A percentile compares a stretch with the other conserved stretches of the same genome.
Evolutionary conservation across 2,797 vertebrate genomes (phyloP).

Genomic region (Semaprochilodus insignis): DNA sequence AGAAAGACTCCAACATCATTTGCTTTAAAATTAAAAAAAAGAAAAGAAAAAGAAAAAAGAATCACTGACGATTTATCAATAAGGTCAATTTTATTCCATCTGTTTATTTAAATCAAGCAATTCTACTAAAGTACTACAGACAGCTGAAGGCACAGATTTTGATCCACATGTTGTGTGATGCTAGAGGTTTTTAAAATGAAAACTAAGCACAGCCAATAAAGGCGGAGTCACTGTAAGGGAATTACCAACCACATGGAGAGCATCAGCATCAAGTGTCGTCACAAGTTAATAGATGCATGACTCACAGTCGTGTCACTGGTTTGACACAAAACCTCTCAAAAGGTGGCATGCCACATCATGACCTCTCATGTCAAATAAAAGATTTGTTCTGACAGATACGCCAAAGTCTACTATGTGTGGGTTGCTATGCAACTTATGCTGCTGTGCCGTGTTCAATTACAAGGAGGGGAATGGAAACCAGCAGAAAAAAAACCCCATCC

Average conservation of each 20-base stretch:
- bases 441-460: not conserved
- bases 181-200: not conserved
- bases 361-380: conserved; percentile 32
- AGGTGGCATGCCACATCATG: conserved; percentile 35
- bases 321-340: conserved; percentile 32
- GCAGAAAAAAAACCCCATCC: not conserved
- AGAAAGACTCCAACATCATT: too few species aligned
- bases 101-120: not conserved
- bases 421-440: conserved; percentile 34
- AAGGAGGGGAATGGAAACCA: not conserved
- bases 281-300: conserved; percentile 27
- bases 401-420: not conserved
- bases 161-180: not conserved
- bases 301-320: conserved; percentile 27
- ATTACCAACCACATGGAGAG: not conserved
- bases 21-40: too few species aligned
- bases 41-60: too few species aligned
- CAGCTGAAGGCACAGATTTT: not conserved
- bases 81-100: not conserved
- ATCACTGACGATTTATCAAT: not conserved
- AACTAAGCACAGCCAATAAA: not conserved
- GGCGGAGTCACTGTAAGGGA: not conserved
- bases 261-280: conserved; percentile 12
- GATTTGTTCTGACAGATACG: conserved; percentile 32
- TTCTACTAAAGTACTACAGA: too few species aligned